phyloP scores from a whole-genome alignment of 2,113 vertebrate species.

The Forbesichthys agassizii region DNA sequence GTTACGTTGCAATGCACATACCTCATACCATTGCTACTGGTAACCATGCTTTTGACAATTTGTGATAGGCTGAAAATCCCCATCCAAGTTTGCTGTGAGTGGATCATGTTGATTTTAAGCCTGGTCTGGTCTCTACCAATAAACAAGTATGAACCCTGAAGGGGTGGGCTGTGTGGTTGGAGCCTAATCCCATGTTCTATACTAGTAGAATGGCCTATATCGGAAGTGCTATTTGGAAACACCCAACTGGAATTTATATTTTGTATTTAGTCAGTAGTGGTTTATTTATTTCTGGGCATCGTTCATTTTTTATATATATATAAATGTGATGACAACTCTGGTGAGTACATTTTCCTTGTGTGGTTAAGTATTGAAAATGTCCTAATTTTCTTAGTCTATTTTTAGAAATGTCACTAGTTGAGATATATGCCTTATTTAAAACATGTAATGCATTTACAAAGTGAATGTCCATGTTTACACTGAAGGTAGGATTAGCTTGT shows the following conservation, averaged over 20 bases:
- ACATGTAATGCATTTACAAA: too few relatives aligned
- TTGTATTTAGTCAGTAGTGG: constrained; percentile 2
- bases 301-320: constrained; percentile 11
- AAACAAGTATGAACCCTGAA: constrained; percentile 70
- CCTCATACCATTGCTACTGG: too few relatives aligned
- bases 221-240: constrained; percentile 72
- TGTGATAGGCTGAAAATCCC: too few relatives aligned
- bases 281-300: constrained; percentile 1
- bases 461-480: too few relatives aligned
- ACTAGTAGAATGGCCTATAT: constrained; percentile 67
- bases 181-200: constrained; percentile 81
- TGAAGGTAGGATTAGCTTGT: too few relatives aligned
- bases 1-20: too few relatives aligned
- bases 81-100: constrained; percentile 15
- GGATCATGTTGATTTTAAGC: constrained; percentile 55
- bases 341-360: constrained; percentile 69
- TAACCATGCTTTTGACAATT: too few relatives aligned
- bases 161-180: constrained; percentile 67
- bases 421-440: neutral
- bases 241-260: constrained; percentile 45
- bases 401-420: neutral
- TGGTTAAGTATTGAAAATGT: constrained; percentile 1
- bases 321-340: constrained; percentile 56
- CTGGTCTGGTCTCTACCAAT: constrained; percentile 68
- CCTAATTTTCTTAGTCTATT: too few relatives aligned